Base-by-base conservation (phyloP, 2,113 vertebrate genomes). In the Mesitornis unicolor region DNA sequence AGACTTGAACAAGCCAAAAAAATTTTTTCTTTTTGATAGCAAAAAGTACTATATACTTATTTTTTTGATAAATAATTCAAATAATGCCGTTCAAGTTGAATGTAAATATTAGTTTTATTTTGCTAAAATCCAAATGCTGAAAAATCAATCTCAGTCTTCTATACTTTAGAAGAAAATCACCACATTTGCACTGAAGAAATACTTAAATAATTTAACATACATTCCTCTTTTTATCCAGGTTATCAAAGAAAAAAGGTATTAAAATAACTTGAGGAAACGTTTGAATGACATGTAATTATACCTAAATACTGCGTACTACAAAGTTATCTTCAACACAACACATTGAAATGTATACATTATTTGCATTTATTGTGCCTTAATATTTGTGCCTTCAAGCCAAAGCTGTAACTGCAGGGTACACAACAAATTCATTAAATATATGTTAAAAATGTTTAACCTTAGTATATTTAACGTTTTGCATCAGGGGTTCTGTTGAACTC, bases 361-460 rank as follows among this genome's bases (percentile, higher is more conserved):
- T 95, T 96, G 91, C 95, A 96, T 97, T 96, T 96, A 92, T 93
- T 96, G 95, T 98, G 98, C 98, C 98, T 98, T 98, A 97, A 94
- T 85, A 97, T 93, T 97, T 96, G 95, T 97, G 95, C 96, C 96
- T 94, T 94, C 75, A 94, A 97, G 90, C 97, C 96, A 97, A 96
- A 98, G 84, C 93, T 87, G 38, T 88, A 84, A 97, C 93, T 97
- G 60, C 97, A 94, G 96, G 82, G 89, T 95, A 71, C 64, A 94
- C 84, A 91, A 92, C 65, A 93, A 81, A 94, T 77, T 93, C 89
- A 60, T 89, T 88, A 78, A 38, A 60, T 81, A 29, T 71, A 74
- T 63, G 57, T 95, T 91, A 75, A 89, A 89, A 89, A 71, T 67
- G 25, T 48, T 25, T 94, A 73, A 91, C 79, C 89, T 93, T 40